Percentiles rank a stretch among this genome's conserved stretches.
phyloP scores from a whole-genome alignment of 2,113 vertebrate species.

The Aptenodytes patagonicus region DNA sequence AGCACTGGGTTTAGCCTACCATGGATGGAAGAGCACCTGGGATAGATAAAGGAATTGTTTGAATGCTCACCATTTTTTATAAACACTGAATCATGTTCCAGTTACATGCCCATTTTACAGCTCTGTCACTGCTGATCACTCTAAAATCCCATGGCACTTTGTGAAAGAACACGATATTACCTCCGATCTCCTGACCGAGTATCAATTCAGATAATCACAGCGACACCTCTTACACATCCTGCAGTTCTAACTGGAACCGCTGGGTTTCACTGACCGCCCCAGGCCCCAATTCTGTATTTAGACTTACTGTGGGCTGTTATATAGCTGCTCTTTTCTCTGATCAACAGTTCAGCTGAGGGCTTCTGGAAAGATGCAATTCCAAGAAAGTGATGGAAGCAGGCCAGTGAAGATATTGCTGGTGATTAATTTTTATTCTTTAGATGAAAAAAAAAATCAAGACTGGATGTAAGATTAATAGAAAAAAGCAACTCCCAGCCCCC shows the following conservation, averaged over 20 bases:
- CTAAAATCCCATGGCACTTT: not conserved
- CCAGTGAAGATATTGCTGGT: not conserved
- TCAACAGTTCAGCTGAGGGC: not conserved
- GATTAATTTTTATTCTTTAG: not conserved
- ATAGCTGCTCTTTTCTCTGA: not conserved
- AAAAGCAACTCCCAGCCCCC: not conserved
- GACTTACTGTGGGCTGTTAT: not conserved
- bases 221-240: not conserved
- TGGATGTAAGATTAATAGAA: not conserved
- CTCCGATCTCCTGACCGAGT: not conserved
- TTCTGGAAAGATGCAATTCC: not conserved
- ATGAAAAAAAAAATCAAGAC: not conserved
- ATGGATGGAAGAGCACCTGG: not conserved
- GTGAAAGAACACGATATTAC: not conserved
- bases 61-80: not conserved
- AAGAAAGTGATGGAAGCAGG: not conserved
- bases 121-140: not conserved
- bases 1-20: not conserved
- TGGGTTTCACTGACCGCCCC: not conserved
- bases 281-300: not conserved
- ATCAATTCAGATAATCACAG: not conserved
- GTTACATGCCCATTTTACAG: not conserved
- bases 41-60: not conserved
- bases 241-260: not conserved
- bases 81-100: not conserved